Evolutionary conservation across 1,140 invertebrate species (phyloP).

Genomic region (Lerema accius): DNA sequence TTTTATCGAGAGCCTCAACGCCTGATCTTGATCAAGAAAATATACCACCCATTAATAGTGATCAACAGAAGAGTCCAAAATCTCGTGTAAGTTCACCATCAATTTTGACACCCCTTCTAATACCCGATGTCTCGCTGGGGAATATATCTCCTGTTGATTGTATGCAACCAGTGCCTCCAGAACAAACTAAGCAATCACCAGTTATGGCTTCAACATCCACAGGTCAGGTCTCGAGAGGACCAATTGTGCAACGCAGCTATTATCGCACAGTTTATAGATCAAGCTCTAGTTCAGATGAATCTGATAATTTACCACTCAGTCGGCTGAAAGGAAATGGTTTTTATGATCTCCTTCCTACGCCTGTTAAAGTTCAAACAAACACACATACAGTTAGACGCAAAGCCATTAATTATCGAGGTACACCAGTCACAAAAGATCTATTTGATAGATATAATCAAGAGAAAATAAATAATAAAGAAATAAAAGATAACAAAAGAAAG

Average conservation of each 20-base stretch:
- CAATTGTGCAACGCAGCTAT: too few relatives aligned
- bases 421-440: constrained; percentile 42
- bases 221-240: too few relatives aligned
- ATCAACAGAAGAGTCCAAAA: too few relatives aligned
- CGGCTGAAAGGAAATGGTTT: constrained; percentile 33
- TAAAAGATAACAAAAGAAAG: constrained; percentile 34
- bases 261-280: constrained; percentile 36
- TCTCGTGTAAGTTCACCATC: too few relatives aligned
- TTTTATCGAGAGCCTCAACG: too few relatives aligned
- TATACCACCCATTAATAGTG: constrained; percentile 35
- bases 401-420: constrained; percentile 41
- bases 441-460: constrained; percentile 42
- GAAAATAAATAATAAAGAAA: constrained; percentile 34
- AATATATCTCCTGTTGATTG: too few relatives aligned
- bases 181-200: too few relatives aligned
- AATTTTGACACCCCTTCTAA: too few relatives aligned
- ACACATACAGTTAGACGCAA: constrained; percentile 37
- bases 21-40: constrained; percentile 21
- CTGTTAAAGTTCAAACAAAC: constrained; percentile 23
- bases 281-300: constrained; percentile 10
- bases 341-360: constrained; percentile 39
- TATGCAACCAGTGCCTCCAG: too few relatives aligned
- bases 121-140: too few relatives aligned
- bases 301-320: constrained; percentile 33
- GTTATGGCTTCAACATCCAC: too few relatives aligned